phyloP scores from a whole-genome alignment of 2,113 vertebrate genomes.

The Pipa parva region DNA sequence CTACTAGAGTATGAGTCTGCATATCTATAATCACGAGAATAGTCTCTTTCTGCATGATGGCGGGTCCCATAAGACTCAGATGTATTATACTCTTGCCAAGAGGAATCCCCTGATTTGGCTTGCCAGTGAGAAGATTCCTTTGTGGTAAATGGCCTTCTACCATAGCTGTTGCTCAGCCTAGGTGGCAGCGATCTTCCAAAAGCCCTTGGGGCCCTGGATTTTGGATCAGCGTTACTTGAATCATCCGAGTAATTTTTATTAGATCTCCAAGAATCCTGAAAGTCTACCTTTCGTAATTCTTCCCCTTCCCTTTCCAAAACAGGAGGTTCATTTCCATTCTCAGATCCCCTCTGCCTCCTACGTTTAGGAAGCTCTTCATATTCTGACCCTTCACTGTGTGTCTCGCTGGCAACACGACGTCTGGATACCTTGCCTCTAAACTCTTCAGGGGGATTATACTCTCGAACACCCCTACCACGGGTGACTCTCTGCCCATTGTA shows the following conservation, averaged over 20 bases:
- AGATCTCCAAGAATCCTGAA: slow-evolving; percentile 88
- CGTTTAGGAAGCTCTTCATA: slow-evolving; percentile 94
- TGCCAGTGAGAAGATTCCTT: slow-evolving; percentile 82
- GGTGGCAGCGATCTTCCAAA: slow-evolving; percentile 86
- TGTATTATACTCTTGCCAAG: slow-evolving; percentile 76
- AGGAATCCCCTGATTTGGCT: slow-evolving; percentile 59
- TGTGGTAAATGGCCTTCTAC: slow-evolving; percentile 67
- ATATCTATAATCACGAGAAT: slow-evolving; percentile 74
- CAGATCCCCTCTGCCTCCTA: slow-evolving; percentile 77
- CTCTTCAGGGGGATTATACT: slow-evolving; percentile 77
- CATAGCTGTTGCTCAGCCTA: slow-evolving; percentile 79
- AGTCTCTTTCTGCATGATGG: slow-evolving; percentile 71
- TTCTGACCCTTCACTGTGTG: slow-evolving; percentile 89
- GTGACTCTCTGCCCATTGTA: slow-evolving; percentile 64
- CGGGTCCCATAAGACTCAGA: slow-evolving; percentile 62
- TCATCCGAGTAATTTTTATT: slow-evolving; percentile 86
- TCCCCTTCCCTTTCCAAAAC: slow-evolving; percentile 61
- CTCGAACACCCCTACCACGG: slow-evolving; percentile 73
- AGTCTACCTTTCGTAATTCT: slow-evolving; percentile 70
- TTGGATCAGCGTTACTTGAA: slow-evolving; percentile 61
- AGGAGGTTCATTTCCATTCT: slow-evolving; percentile 65
- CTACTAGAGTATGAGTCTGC: slow-evolving; percentile 63
- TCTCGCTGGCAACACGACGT: slow-evolving; percentile 88
- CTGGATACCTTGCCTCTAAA: slow-evolving; percentile 75
- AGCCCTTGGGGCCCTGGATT: slow-evolving; percentile 63